A percentile compares a stretch with the other conserved stretches of the same genome.
Conservation (phyloP, 2,888 invertebrate genomes). For the Metellina segmentata region DNA sequence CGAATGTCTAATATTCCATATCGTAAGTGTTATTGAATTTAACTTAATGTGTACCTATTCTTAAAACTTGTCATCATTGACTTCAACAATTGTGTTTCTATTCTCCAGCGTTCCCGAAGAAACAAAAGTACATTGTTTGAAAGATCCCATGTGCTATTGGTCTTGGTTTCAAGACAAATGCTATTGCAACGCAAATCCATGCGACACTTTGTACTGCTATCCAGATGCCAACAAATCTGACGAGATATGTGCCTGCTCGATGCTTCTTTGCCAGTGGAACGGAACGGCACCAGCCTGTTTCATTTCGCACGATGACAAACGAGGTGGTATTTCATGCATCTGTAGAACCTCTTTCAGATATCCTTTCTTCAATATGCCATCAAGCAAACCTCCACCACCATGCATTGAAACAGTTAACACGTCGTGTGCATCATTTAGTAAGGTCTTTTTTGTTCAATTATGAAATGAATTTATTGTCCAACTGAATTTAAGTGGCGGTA, state of each 20-base stretch:
- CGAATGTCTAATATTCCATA: not conserved
- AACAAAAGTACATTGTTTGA: conserved; percentile 39
- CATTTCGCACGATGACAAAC: not conserved
- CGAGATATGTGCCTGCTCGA: conserved; percentile 58
- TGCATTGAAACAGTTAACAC: not conserved
- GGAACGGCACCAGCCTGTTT: conserved; percentile 21
- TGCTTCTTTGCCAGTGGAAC: conserved; percentile 69
- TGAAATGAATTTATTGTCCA: no score
- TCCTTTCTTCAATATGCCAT: not conserved
- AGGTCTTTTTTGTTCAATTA: not conserved
- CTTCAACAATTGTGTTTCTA: not conserved
- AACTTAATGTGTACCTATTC: not conserved
- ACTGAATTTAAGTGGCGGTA: no score
- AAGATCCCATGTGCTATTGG: conserved; percentile 67
- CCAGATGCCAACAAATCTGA: conserved; percentile 58
- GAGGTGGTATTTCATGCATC: conserved; percentile 5
- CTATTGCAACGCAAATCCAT: conserved; percentile 38
- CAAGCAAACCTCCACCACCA: not conserved
- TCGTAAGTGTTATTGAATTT: not conserved
- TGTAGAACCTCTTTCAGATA: conserved; percentile 49
- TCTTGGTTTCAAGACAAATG: conserved; percentile 61
- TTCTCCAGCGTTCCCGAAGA: conserved; percentile 22
- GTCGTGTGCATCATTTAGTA: not conserved
- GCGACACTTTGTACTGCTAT: conserved; percentile 64
- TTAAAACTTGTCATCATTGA: not conserved